Evolutionary conservation across 2,797 vertebrate genomes (phyloP).

Genomic region (Sebastes hubbsi): DNA sequence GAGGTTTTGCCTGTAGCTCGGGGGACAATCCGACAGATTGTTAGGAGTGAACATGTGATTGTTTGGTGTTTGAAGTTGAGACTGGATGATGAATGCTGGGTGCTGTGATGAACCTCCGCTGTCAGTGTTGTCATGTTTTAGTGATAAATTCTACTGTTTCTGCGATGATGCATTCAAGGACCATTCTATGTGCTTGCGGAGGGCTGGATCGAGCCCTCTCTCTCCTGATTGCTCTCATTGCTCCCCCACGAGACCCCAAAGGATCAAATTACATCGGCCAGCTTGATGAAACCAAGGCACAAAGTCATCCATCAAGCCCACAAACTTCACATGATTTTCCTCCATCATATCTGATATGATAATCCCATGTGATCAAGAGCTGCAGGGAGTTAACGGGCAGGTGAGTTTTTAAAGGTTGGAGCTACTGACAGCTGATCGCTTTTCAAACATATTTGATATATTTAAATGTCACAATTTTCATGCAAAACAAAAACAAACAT

Average conservation of each 20-base stretch:
- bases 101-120: constrained; percentile 2
- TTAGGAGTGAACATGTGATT: not conserved
- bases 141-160: constrained; percentile 28
- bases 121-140: constrained; percentile 11
- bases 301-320: constrained; percentile 27
- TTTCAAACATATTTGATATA: not conserved
- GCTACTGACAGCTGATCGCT: not conserved
- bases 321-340: constrained; percentile 15
- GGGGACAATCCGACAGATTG: not conserved
- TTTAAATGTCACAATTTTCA: not conserved
- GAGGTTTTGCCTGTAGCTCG: not conserved
- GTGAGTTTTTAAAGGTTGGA: not conserved
- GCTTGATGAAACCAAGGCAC: constrained; percentile 41
- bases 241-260: not conserved
- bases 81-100: not conserved
- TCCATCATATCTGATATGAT: constrained; percentile 16
- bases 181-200: not conserved
- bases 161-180: not conserved
- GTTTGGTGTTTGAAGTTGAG: not conserved
- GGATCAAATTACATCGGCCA: constrained; percentile 42
- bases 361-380: not conserved
- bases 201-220: not conserved
- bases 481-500: not conserved
- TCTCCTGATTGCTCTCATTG: constrained; percentile 8
- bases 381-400: not conserved